phyloP scores from a whole-genome alignment of 2,797 vertebrate genomes.

The Paedocypris micromegethes region DNA sequence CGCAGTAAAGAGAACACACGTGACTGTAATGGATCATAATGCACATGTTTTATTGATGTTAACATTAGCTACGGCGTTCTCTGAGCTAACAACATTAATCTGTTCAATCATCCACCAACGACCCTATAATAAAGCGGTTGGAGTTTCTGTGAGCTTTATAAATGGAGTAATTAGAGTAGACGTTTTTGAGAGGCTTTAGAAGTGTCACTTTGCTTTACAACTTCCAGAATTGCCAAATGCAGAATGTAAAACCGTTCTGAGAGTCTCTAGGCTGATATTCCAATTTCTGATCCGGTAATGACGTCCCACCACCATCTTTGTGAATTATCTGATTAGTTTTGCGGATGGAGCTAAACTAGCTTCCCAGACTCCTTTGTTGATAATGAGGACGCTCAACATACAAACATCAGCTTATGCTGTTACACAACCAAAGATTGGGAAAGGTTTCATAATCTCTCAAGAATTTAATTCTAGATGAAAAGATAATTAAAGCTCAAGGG shows the following conservation, averaged over 20 bases:
- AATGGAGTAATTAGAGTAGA: background rate
- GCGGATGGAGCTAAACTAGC: constrained; percentile 16
- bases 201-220: background rate
- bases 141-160: constrained; percentile 4
- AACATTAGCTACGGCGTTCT: constrained; percentile 23
- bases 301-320: constrained; percentile 40
- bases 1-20: constrained; percentile 4
- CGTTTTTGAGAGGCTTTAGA: background rate
- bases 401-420: constrained; percentile 50
- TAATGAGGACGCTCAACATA: constrained; percentile 45
- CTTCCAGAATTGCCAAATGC: background rate
- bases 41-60: constrained; percentile 9
- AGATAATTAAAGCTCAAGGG: constrained; percentile 39
- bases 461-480: constrained; percentile 39
- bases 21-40: constrained; percentile 6
- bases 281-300: constrained; percentile 16
- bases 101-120: background rate
- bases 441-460: constrained; percentile 42
- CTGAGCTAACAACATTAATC: constrained; percentile 4
- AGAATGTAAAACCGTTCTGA: background rate
- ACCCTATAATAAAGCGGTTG: background rate
- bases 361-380: constrained; percentile 38
- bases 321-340: constrained; percentile 44
- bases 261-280: background rate
- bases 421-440: constrained; percentile 44